Evolutionary conservation across 2,797 vertebrate genomes (phyloP).

Genomic region (Remorina albescens): DNA sequence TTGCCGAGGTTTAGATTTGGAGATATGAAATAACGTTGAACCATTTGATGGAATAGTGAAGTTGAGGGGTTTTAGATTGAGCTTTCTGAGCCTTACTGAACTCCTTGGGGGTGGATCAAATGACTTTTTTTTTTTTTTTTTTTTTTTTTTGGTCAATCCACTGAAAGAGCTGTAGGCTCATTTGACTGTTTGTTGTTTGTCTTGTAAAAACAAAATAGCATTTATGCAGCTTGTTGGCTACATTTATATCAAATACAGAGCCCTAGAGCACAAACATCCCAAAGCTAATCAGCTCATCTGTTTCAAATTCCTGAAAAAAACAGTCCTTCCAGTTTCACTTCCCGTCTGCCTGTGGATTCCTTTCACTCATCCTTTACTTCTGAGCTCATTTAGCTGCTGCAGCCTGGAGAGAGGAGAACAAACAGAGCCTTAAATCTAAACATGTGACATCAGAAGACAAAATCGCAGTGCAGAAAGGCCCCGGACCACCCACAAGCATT

Average conservation of each 20-base stretch:
- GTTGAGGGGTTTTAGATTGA: conserved; percentile 74
- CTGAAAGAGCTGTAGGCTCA: conserved; percentile 53
- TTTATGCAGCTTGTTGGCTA: conserved; percentile 39
- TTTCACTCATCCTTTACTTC: conserved; percentile 59
- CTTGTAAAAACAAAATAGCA: conserved; percentile 49
- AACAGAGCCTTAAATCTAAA: conserved; percentile 78
- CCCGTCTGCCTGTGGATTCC: conserved; percentile 37
- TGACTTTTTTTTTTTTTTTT: conserved; percentile 70
- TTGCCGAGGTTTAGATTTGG: conserved; percentile 48
- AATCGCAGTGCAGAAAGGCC: conserved; percentile 65
- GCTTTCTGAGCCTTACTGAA: conserved; percentile 72
- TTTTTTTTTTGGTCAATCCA: conserved; percentile 53
- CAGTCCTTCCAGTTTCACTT: conserved; percentile 46
- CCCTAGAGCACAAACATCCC: conserved; percentile 42
- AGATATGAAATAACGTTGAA: conserved; percentile 69
- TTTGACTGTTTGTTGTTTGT: conserved; percentile 53
- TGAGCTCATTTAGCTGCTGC: conserved; percentile 47
- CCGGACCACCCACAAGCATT: conserved; percentile 67
- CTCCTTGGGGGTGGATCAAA: conserved; percentile 71
- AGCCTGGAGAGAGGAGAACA: conserved; percentile 56
- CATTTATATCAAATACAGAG: conserved; percentile 21
- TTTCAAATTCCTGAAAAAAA: conserved; percentile 43
- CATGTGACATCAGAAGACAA: conserved; percentile 78
- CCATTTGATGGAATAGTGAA: conserved; percentile 71
- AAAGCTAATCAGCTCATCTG: conserved; percentile 47